Base-by-base conservation (phyloP, 2,113 vertebrate species). In the Jacana jacana region DNA sequence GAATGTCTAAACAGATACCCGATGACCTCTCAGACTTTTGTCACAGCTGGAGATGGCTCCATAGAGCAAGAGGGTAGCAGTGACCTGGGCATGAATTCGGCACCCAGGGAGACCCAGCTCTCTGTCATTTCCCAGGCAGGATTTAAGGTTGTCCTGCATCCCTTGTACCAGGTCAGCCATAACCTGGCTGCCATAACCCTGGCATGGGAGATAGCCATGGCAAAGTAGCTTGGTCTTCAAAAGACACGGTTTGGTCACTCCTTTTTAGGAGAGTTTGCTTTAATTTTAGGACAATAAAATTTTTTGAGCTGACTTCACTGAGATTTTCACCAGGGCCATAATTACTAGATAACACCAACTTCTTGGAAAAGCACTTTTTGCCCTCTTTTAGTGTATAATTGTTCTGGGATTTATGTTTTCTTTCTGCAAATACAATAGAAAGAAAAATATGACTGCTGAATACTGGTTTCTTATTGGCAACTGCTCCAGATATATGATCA, bases 381-480 rank as follows among this genome's bases (percentile, higher is more conserved):
- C 40, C 37, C 55, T 27, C 55, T 83, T 80, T 92, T 65, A 78
- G 55, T 60, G 25, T 52, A 27, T 58, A 64, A 37, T 42, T 35
- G 18, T 68, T 73, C 58, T 70, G 16, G 58, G 51, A 88, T 86
- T 89, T 89, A 42, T 81, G 39, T 20, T 40, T 81, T 81, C 55
- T 88, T 80, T 54, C 84, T 76, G 66, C 35, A 64, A 83, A 71
- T 78, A 48, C 27, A 73, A 57, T 16, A 76, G 73, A 82, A 89
- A 58, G 54, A 66, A 88, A 95, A 90, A 80, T 46, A 58, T 20
- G 60, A 20, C 49, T 70, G 65, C 52, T 87, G 61, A 92, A 71
- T 87, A 84, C 39, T 52, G 30, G 5, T 81, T 91, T 89, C 64
- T 80, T 90, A 75, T 28, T 83, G 82, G 68, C 71, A 90, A 28